Evolutionary conservation across 2,888 invertebrate genomes (phyloP), one percentile per base, ranked within the genome.

Genomic region (Drosophila lacicola): DNA sequence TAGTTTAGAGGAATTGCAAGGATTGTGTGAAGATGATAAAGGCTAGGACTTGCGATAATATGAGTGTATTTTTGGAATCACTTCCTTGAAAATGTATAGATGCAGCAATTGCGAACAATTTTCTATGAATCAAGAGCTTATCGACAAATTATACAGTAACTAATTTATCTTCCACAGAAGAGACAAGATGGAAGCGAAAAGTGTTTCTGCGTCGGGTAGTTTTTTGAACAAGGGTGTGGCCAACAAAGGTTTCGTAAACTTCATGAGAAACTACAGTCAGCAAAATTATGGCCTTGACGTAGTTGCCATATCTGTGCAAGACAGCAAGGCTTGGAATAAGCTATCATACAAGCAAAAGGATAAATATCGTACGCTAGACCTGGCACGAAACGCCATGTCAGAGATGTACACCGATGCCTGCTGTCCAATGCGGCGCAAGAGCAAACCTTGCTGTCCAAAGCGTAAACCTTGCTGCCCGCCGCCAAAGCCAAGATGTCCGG

Each of bases 181-280:
- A 4, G 3, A 39, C 14, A 3, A 14, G 5, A 39, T 39, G 39
- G 39, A 29, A 29, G 29, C 8, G 1, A 8, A 29, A 2, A 8
- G 8, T 29, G 29, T 2, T 29, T 29, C 8, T 29, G 8, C 29
- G 29, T 29, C 29, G 8, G 1, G 8, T 29, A 29, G 8, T 29
- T 25, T 2, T 6, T 29, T 29, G 1, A 6, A 6, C 8, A 29
- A 29, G 8, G 29, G 8, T 29, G 19, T 51, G 2, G 47, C 58
- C 2, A 60, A 41, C n/a, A 61, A 61, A 41, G 71, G 61, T 0
- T 53, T 57, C 1, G 4, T 21, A 1, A 53, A 49, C 13, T 72
- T 49, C 11, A 37, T 71, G 21, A 14, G 14, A 1, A 3, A 29
- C 2, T 58, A 58, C 4, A 17, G 41, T 4, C 41, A 17, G 4